Evolutionary conservation across 1,140 invertebrate species (phyloP), one percentile per base, ranked within the genome.

Genomic region (Phenacoccus solenopsis): DNA sequence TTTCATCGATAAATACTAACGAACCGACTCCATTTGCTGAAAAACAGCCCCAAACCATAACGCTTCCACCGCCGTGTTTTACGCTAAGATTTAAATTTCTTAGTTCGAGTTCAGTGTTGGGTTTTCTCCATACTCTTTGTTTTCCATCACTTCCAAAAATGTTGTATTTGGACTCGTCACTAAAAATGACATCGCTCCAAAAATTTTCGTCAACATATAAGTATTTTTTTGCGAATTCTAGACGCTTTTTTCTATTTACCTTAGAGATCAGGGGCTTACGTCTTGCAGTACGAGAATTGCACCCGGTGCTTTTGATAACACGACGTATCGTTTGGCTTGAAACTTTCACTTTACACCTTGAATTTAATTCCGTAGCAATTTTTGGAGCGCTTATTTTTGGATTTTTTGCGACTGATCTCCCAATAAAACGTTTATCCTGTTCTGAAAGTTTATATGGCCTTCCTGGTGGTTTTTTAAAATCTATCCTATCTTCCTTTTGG

Each of bases 1-100:
- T 71, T 9, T 69, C 67, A 24, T 75, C 71, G n/a, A 78, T 73
- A 68, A 74, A 70, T 10, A 49, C 38, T n/a, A 79, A 25, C 5
- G 73, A 72, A 13, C 76, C 75, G 1, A 76, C 73, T n/a, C 75
- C 76, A 38, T 57, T 68, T 1, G 70, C 67, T n/a, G 73, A 70
- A 71, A 80, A 74, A 71, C 72, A 75, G 9, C 75, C 76, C 77
- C 77, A 80, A 9, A 78, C 75, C 76, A 79, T 77, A 1, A 77
- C 67, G 28, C 32, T 69, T 30, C 76, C 75, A 67, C 77, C 74
- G n/a, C n/a, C n/a, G 69, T 79, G 75, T 69, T 80, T 80, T 7
- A 80, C 75, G 0, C 78, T 80, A 25, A 74, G 25, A 21, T 71
- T 68, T 59, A 75, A 73, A 72, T 76, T 74, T 70, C 74, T 59